Base-by-base conservation (phyloP, 2,888 invertebrate genomes). In the Choristoneura rosaceana region DNA sequence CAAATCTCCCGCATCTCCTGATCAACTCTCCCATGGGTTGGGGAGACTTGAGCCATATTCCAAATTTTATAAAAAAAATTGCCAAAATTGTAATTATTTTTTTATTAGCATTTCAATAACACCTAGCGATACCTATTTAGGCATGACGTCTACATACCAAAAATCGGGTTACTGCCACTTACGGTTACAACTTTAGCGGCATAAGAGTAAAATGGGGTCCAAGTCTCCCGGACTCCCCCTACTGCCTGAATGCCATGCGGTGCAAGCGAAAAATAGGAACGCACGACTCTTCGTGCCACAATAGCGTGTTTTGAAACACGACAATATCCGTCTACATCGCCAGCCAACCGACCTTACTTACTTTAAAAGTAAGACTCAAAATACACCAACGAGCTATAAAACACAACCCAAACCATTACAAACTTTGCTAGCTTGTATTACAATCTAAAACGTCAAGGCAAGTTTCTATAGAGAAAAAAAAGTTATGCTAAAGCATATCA, bases 271-370 rank as follows among this genome's bases (percentile, higher is more conserved):
- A 89, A 92, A 90, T 90, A 89, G 86, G 89, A 85, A 87, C 89
- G 82, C 90, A 90, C 89, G 89, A 85, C 80, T 84, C 80, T 87
- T 90, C 92, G 92, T 92, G 92, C 88, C 87, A 82, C 82, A 75
- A 78, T 88, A 78, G 89, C 90, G 88, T 90, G 90, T 78, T n/a
- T n/a, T 25, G 41, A 25, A 47, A 74, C 77, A 79, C 70, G 75
- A 64, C 73, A 64, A 74, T 65, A 71, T 68, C 71, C 67, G 58
- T 38, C 12, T 12, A 38, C 17, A 58, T 38, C 47, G 41, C 25
- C n/a, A 14, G 41, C 25, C n/a, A 14, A 62, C 25, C 38, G 41
- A 55, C 62, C 66, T 52, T 67, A 41, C n/a, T 0, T 0, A 3
- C 14, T 17, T n/a, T 70, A 59, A 43, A 70, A 59, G 25, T 14